These are phyloP conservation scores for Lanius ludovicianus DNA, from an alignment of 2,113 vertebrate genomes.

Conservation along the genomic window DNA sequence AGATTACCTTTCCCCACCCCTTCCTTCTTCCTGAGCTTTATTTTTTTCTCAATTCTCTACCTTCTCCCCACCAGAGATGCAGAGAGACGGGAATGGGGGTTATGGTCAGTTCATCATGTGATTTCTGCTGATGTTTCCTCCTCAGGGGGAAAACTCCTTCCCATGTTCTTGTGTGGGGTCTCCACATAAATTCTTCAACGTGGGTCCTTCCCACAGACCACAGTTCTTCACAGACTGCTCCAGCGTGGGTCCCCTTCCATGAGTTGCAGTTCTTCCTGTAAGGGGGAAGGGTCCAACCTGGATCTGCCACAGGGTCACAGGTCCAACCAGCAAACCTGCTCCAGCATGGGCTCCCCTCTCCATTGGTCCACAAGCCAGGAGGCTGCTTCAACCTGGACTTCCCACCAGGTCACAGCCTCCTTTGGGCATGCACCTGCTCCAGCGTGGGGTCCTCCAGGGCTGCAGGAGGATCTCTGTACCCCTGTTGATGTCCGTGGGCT, in stretches of 20 bases:
- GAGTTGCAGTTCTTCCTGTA: background rate
- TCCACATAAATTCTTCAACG: background rate
- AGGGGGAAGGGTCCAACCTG: too few species aligned
- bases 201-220: background rate
- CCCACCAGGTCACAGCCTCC: background rate
- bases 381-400: background rate
- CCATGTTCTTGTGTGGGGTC: background rate
- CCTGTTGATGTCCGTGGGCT: background rate
- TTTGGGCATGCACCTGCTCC: background rate
- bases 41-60: background rate
- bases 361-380: background rate
- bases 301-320: background rate
- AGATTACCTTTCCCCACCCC: background rate
- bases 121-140: background rate
- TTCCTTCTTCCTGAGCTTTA: background rate
- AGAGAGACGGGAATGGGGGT: background rate
- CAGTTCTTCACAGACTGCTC: background rate
- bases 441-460: background rate
- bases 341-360: background rate
- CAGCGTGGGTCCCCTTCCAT: background rate
- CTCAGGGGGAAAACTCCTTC: background rate
- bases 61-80: rapidly evolving
- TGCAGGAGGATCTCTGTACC: background rate
- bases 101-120: background rate
- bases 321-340: background rate